Evolutionary conservation across 1,140 invertebrate species (phyloP), one percentile per base, ranked within the genome.

Genomic region (Zaprionus camerounensis): DNA sequence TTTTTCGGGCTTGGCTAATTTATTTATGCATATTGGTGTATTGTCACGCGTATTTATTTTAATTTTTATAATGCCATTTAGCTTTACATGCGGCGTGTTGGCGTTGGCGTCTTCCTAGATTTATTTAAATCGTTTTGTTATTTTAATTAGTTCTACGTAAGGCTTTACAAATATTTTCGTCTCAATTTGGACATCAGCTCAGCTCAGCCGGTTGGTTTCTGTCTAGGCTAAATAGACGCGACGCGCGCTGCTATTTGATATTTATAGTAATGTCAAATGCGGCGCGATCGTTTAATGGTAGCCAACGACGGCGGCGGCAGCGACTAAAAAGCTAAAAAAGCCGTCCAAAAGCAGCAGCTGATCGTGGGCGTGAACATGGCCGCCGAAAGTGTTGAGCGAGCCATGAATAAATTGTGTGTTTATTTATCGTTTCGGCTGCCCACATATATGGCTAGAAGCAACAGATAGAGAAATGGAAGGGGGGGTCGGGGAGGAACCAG

Each of bases 131-230:
- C 78, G 81, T 84, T 88, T 87, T 75, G 84, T 87, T 83, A 88
- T 87, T 87, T 87, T 88, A 87, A 87, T 87, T 88, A 87, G 76
- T 88, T 86, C 75, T 78, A 57, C 58, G 58, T 63, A 56, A 74
- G 56, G 24, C 31, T 63, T 65, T 22, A 38, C 20, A 69, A 55
- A 55, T 61, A 64, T 74, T 74, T 78, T 66, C 70, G 77, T 46
- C 73, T 66, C 64, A 28, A 74, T 70, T 68, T 71, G 71, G 77
- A 38, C 24, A 24, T 57, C 36, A 53, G 36, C 31, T 64, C 20
- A 17, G n/a, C 20, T 41, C 51, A n/a, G 15, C 41, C 13, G 22
- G 22, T 17, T 58, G 69, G 74, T 80, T 80, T 44, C 55, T 80
- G 77, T 80, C 77, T 65, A 5, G 11, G 59, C 64, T 79, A 58